Base-by-base conservation (phyloP, 2,888 invertebrate genomes). In the Agrotis clavis region DNA sequence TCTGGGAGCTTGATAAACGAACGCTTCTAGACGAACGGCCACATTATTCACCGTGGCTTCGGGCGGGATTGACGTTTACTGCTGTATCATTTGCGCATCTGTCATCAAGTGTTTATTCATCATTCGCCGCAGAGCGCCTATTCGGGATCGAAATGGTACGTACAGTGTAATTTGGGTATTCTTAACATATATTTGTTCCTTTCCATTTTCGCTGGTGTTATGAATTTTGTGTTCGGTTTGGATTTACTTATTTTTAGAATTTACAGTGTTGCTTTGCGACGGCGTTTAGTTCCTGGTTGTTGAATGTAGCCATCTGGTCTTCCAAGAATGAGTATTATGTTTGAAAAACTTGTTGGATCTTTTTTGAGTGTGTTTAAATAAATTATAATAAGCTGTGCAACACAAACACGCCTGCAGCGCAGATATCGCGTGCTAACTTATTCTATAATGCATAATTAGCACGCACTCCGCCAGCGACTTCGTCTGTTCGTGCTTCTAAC, bases 1-100 rank as follows among this genome's bases (percentile, higher is more conserved):
- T 50, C 68, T 67, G 59, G 56, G 53, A 57, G 13, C 56, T 69
- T 67, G 21, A 79, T 79, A 80, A 69, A 67, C 69, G 80, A 61
- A 50, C 41, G 60, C 14, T 63, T 11, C 56, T 57, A 45, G 68
- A 50, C n/a, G 47, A 30, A 48, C 51, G 7, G 18, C 66, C 19
- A 30, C 66, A 80, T 79, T 83, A 47, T 67, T 83, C 83, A 69
- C 75, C 66, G 80, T 80, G 80, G 65, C 83, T n/a, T 79, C 74
- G 66, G 68, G 63, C 45, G 51, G 75, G 35, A 62, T 59, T 60
- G 83, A 79, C 83, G 79, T 74, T 67, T 74, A 74, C 67, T n/a
- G 51, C 64, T 69, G 14, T 50, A 41, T 79, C 30, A 45, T 79
- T 57, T 79, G 80, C 54, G 54, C 79, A 54, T 60, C 54, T 57